phyloP scores from a whole-genome alignment of 1,140 invertebrate species.

The Homarus americanus region DNA sequence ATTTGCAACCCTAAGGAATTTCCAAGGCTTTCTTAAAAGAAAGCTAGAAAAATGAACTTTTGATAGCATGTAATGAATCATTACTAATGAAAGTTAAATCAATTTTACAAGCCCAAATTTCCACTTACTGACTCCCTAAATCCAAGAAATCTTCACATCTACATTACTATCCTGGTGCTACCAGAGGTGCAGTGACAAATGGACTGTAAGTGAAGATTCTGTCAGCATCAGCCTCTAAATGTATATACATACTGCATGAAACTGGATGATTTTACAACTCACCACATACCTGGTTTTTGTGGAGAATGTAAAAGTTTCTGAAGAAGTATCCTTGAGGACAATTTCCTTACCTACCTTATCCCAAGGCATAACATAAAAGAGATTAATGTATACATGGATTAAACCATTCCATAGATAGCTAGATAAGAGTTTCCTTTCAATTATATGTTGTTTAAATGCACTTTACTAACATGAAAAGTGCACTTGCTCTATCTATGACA shows the following conservation, averaged over 20 bases:
- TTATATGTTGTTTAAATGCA: slow-evolving; percentile 39
- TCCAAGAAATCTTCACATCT: slow-evolving; percentile 26
- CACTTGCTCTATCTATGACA: slow-evolving; percentile 60
- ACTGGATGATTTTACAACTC: background rate
- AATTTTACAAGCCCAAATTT: slow-evolving; percentile 8
- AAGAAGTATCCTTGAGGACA: background rate
- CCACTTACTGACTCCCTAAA: slow-evolving; percentile 14
- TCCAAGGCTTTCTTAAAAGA: slow-evolving; percentile 4
- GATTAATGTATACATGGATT: slow-evolving; percentile 16
- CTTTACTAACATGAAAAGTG: slow-evolving; percentile 54
- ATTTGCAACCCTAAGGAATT: slow-evolving; percentile 39
- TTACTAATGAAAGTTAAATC: background rate
- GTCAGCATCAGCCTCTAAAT: background rate
- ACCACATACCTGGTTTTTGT: background rate
- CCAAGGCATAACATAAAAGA: slow-evolving; percentile 11
- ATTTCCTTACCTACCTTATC: background rate
- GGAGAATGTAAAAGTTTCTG: background rate
- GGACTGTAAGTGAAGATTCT: background rate
- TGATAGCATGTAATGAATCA: slow-evolving; percentile 9
- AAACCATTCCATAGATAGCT: background rate
- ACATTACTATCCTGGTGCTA: background rate
- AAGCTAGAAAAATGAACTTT: slow-evolving; percentile 41
- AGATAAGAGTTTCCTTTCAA: slow-evolving; percentile 30
- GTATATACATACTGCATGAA: background rate
- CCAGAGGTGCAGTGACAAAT: background rate